phyloP scores from a whole-genome alignment of 2,113 vertebrate species.

The Colinus virginianus region DNA sequence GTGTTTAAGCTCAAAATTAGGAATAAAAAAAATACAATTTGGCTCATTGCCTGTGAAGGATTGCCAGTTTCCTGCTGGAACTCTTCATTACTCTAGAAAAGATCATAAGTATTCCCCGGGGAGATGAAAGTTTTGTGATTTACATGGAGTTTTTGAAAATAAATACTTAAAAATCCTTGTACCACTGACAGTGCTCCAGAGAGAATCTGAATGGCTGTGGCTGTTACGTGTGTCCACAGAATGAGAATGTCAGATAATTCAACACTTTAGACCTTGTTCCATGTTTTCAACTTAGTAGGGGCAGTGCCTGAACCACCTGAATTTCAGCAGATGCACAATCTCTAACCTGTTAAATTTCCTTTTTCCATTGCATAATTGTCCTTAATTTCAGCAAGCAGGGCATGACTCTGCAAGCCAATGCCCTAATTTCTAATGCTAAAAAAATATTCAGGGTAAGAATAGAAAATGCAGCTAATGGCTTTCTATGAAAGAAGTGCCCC shows the following conservation, averaged over 20 bases:
- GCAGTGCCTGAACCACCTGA: background rate
- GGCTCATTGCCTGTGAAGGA: slow-evolving; percentile 37
- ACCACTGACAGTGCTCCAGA: background rate
- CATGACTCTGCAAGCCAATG: background rate
- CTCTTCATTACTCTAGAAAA: slow-evolving; percentile 27
- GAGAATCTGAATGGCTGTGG: background rate
- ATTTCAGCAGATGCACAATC: background rate
- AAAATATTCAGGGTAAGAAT: background rate
- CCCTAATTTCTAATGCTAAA: background rate
- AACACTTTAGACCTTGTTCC: background rate
- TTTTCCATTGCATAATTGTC: background rate
- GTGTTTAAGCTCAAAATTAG: slow-evolving; percentile 31
- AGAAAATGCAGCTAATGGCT: slow-evolving; percentile 1
- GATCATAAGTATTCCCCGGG: background rate
- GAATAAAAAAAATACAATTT: slow-evolving; percentile 37
- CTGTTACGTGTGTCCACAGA: background rate
- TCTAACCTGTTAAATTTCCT: slow-evolving; percentile 2
- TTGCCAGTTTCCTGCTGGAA: slow-evolving; percentile 41
- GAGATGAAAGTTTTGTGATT: background rate
- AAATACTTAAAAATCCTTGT: background rate
- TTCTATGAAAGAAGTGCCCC: background rate
- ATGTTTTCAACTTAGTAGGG: background rate
- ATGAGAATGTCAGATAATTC: background rate
- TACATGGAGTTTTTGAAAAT: background rate
- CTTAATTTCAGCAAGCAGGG: slow-evolving; percentile 29